Conservation (phyloP, 1,140 invertebrate genomes). For the Drosophila sechellia region DNA sequence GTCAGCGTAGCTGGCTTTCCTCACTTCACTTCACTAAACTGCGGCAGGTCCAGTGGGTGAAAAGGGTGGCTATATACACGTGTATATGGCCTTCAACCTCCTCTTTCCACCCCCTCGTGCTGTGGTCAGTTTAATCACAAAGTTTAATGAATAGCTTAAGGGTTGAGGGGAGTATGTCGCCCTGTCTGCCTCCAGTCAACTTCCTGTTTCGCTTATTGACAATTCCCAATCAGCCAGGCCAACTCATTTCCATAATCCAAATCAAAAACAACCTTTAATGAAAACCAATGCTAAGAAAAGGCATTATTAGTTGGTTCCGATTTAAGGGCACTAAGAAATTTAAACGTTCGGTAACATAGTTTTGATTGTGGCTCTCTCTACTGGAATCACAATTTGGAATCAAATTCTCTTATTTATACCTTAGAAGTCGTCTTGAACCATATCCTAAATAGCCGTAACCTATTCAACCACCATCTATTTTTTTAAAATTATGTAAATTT, state of each 20-base stretch:
- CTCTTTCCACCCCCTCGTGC: constrained; percentile 6
- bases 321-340: neutral
- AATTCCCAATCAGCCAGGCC: constrained; percentile 26
- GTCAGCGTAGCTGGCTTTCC: constrained; percentile 32
- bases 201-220: constrained; percentile 22
- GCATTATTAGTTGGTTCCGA: neutral
- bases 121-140: constrained; percentile 76
- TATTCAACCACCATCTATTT: neutral
- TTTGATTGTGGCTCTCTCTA: neutral
- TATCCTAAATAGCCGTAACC: constrained; percentile 4
- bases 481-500: constrained; percentile 62
- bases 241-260: constrained; percentile 44
- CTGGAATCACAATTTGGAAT: neutral
- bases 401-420: neutral
- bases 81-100: neutral
- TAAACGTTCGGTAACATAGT: too few species aligned
- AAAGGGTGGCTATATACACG: neutral
- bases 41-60: constrained; percentile 12
- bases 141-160: constrained; percentile 80
- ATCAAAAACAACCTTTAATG: constrained; percentile 20
- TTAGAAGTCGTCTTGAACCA: neutral
- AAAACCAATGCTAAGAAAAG: neutral
- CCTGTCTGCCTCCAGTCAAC: constrained; percentile 11
- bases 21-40: constrained; percentile 52
- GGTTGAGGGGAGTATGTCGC: constrained; percentile 15